Evolutionary conservation across 2,888 invertebrate genomes (phyloP).

Genomic region (Tipula unca): DNA sequence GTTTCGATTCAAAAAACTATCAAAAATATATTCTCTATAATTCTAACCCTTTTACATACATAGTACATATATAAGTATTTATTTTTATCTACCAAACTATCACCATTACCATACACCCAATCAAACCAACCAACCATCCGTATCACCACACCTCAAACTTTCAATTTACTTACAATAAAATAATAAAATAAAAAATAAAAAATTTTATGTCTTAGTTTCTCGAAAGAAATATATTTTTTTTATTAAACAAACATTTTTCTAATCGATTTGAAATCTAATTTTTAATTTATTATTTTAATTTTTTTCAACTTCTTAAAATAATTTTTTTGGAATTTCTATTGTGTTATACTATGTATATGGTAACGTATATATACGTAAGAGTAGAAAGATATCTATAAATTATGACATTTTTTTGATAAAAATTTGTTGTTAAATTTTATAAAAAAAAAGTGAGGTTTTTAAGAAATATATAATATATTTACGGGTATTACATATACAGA

Average conservation of each 20-base stretch:
- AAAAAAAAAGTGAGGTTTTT: background rate
- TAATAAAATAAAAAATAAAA: background rate
- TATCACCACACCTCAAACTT: conserved; percentile 14
- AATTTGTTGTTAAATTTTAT: background rate
- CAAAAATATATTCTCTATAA: background rate
- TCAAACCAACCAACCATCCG: background rate
- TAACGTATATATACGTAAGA: background rate
- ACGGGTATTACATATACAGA: background rate
- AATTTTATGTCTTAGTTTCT: background rate
- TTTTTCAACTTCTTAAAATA: background rate
- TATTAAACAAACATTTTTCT: background rate
- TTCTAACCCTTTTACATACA: background rate
- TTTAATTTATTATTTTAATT: conserved; percentile 9
- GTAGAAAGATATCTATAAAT: background rate
- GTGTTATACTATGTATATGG: background rate
- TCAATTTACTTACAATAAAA: background rate
- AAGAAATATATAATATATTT: background rate
- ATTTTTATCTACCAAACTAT: background rate
- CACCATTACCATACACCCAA: background rate
- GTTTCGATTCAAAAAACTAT: background rate
- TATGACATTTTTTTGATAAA: background rate
- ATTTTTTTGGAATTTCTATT: background rate
- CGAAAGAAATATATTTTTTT: background rate
- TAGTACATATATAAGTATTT: background rate
- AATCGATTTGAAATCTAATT: conserved; percentile 14